phyloP scores from a whole-genome alignment of 2,888 invertebrate species.

The Pseudoips prasinana region DNA sequence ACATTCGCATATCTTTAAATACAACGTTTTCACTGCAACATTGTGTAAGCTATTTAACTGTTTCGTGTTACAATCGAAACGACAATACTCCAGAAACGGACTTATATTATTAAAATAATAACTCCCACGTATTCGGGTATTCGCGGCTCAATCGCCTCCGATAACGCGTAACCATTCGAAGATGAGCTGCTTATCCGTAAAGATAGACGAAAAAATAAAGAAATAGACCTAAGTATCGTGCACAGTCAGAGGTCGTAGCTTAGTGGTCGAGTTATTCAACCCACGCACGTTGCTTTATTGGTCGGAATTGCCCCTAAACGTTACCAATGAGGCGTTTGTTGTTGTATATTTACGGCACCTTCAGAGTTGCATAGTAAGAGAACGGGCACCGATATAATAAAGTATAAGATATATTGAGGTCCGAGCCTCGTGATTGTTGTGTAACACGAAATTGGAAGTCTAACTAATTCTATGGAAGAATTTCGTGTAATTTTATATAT shows the following conservation, averaged over 20 bases:
- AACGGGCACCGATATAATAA: slow-evolving; percentile 58
- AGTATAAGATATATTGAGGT: slow-evolving; percentile 58
- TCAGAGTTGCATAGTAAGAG: slow-evolving; percentile 54
- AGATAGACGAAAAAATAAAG: slow-evolving; percentile 20
- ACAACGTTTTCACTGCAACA: no score
- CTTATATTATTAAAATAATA: slow-evolving; percentile 60
- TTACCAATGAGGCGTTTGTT: slow-evolving; percentile 76
- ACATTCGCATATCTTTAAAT: neutral
- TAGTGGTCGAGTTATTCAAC: slow-evolving; percentile 56
- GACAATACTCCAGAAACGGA: slow-evolving; percentile 38
- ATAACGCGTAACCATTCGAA: slow-evolving; percentile 41
- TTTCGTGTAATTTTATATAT: slow-evolving; percentile 26
- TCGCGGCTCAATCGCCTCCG: slow-evolving; percentile 57
- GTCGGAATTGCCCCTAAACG: slow-evolving; percentile 78
- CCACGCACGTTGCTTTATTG: slow-evolving; percentile 77
- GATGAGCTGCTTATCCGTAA: slow-evolving; percentile 26
- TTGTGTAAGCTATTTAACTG: slow-evolving; percentile 15
- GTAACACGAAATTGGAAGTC: slow-evolving; percentile 40
- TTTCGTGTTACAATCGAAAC: slow-evolving; percentile 30
- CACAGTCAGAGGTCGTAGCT: slow-evolving; percentile 41
- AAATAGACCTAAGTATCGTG: slow-evolving; percentile 17
- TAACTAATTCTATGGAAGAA: slow-evolving; percentile 39
- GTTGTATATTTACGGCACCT: slow-evolving; percentile 72
- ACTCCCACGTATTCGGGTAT: slow-evolving; percentile 60
- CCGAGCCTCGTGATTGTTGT: slow-evolving; percentile 36